phyloP scores from a whole-genome alignment of 2,797 vertebrate species.

The Acanthurus leucopareius region DNA sequence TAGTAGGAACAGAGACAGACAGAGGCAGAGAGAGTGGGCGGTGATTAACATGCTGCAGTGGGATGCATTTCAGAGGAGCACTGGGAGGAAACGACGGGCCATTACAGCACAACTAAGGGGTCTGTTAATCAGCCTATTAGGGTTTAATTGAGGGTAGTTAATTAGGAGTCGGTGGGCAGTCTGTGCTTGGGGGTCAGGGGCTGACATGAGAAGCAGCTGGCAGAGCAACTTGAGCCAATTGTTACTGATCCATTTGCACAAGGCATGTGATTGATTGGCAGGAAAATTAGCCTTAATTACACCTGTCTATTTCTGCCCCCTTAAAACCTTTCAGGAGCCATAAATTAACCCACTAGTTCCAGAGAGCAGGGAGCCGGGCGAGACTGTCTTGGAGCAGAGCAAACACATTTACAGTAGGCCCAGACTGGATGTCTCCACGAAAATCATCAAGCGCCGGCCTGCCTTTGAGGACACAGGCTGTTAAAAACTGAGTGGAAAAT shows the following conservation, averaged over 20 bases:
- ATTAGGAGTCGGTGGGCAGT: conserved; percentile 82
- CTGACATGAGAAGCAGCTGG: conserved; percentile 78
- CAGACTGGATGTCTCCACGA: conserved; percentile 69
- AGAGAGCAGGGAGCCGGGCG: conserved; percentile 37
- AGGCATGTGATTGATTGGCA: conserved; percentile 81
- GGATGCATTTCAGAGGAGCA: conserved; percentile 78
- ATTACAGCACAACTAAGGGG: conserved; percentile 81
- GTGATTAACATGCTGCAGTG: conserved; percentile 75
- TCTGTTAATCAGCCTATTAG: conserved; percentile 88
- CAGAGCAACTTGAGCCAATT: conserved; percentile 75
- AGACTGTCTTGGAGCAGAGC: conserved; percentile 50
- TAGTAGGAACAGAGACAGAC: neutral
- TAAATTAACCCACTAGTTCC: conserved; percentile 66
- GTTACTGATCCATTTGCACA: conserved; percentile 78
- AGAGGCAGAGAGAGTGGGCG: conserved; percentile 32
- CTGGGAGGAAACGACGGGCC: conserved; percentile 81
- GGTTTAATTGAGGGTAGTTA: conserved; percentile 87
- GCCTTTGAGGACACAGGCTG: conserved; percentile 64
- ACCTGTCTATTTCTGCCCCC: conserved; percentile 71
- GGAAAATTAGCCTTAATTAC: conserved; percentile 82
- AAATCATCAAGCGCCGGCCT: conserved; percentile 57
- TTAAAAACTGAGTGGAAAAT: conserved; percentile 69
- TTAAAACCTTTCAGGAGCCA: conserved; percentile 64
- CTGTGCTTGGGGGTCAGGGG: conserved; percentile 61
- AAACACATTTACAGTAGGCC: conserved; percentile 72